Percentiles rank a stretch among this genome's conserved stretches.
These are phyloP conservation scores for Festucalex cinctus DNA, from an alignment of 2,113 vertebrate genomes.

Conservation along the genomic window DNA sequence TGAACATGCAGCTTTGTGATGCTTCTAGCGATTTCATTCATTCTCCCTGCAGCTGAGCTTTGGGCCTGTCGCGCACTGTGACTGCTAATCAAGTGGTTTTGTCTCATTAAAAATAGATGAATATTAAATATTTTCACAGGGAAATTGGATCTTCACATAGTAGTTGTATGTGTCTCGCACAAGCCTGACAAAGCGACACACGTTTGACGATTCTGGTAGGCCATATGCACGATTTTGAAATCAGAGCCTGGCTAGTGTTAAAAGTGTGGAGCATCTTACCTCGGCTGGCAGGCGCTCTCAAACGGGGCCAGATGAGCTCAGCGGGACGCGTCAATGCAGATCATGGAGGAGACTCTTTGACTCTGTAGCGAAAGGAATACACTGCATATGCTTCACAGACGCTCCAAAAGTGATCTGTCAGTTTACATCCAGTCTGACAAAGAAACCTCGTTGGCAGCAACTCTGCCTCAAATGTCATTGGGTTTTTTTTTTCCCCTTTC, in stretches of 20 bases:
- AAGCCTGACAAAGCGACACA: background rate
- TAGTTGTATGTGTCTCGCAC: background rate
- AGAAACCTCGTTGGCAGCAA: conserved; percentile 24
- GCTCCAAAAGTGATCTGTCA: conserved; percentile 29
- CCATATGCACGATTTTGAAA: conserved; percentile 10
- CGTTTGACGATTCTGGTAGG: background rate
- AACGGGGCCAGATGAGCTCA: conserved; percentile 31
- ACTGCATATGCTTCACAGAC: conserved; percentile 35
- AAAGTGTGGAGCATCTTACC: conserved; percentile 52
- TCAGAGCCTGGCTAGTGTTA: conserved; percentile 13
- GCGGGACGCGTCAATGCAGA: conserved; percentile 36
- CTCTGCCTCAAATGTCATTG: conserved; percentile 17
- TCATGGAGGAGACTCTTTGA: conserved; percentile 28
- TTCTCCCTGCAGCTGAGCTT: conserved; percentile 19
- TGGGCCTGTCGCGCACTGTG: conserved; percentile 15
- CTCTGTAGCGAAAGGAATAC: conserved; percentile 16
- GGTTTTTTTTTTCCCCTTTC: background rate
- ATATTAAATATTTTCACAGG: conserved; percentile 41
- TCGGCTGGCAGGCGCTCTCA: conserved; percentile 39
- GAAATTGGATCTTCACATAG: conserved; percentile 11
- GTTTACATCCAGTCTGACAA: conserved; percentile 35
- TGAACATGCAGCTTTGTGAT: background rate
- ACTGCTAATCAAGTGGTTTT: conserved; percentile 14
- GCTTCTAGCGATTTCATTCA: conserved; percentile 7
- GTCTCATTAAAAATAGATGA: conserved; percentile 39